Conservation (phyloP, 2,113 vertebrate genomes). For the Furnarius figulus region DNA sequence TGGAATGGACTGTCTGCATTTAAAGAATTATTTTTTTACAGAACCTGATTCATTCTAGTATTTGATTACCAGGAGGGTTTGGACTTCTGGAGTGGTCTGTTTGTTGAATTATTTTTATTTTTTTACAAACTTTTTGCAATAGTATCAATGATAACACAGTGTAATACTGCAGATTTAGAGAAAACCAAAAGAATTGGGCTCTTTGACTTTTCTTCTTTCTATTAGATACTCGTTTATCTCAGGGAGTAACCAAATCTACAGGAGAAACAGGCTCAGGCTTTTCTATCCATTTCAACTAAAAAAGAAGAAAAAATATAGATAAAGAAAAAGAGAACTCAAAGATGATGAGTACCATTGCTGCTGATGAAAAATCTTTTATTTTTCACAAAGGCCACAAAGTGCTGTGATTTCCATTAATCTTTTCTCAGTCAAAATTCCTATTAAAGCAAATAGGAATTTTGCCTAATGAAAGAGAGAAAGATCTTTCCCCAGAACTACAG, state of each 20-base stretch:
- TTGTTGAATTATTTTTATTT: background rate
- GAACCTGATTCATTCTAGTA: background rate
- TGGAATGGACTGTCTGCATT: background rate
- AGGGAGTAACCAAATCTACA: background rate
- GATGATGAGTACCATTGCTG: rapidly evolving
- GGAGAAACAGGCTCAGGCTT: background rate
- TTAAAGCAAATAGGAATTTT: background rate
- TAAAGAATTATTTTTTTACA: background rate
- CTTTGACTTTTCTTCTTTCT: background rate
- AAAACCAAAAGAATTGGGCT: background rate
- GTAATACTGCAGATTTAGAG: background rate
- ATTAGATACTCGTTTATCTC: background rate
- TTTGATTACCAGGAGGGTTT: background rate
- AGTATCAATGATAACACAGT: background rate
- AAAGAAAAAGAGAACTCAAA: background rate
- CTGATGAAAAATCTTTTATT: background rate
- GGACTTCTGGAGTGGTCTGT: rapidly evolving
- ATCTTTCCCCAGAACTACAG: background rate
- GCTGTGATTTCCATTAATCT: background rate
- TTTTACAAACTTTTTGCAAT: background rate
- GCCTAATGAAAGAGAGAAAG: background rate
- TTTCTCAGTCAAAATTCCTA: background rate
- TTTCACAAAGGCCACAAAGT: background rate
- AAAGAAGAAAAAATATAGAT: background rate
- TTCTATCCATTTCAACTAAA: background rate